A percentile compares a stretch with the other conserved stretches of the same genome.
These are phyloP conservation scores for Torymus tubicola DNA, from an alignment of 2,888 invertebrate species.

Conservation along the genomic window DNA sequence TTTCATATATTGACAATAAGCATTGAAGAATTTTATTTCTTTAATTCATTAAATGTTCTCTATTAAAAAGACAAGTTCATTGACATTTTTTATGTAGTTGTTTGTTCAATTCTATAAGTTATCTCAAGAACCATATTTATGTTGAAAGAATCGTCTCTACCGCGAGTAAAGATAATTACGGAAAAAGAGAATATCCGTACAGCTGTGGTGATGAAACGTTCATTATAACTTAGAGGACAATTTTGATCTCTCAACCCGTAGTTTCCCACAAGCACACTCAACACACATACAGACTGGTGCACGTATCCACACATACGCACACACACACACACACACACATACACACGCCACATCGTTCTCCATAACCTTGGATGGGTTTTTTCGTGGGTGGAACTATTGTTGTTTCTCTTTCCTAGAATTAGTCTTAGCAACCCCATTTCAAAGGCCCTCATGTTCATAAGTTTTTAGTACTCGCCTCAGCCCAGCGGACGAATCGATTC, in stretches of 20 bases:
- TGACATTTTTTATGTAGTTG: too few species aligned
- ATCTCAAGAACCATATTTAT: too few species aligned
- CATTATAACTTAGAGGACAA: background rate
- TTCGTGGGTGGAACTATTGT: slow-evolving; percentile 34
- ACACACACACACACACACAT: too few species aligned
- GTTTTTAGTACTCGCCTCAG: slow-evolving; percentile 31
- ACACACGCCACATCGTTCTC: slow-evolving; percentile 14
- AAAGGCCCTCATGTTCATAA: slow-evolving; percentile 41
- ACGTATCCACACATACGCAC: too few species aligned
- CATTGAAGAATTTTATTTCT: too few species aligned
- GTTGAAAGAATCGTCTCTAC: too few species aligned
- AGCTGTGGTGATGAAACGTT: background rate
- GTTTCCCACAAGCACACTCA: background rate
- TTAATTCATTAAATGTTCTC: too few species aligned
- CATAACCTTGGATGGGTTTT: slow-evolving; percentile 34
- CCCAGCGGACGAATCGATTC: slow-evolving; percentile 22
- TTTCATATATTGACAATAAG: background rate
- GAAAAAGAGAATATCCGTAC: background rate
- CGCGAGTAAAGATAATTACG: too few species aligned
- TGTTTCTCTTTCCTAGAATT: slow-evolving; percentile 37
- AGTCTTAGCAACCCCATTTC: slow-evolving; percentile 37
- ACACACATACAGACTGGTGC: too few species aligned
- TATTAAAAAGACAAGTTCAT: too few species aligned
- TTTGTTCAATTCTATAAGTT: too few species aligned
- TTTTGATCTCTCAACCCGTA: slow-evolving; percentile 28